Conservation (phyloP, 2,888 invertebrate genomes). For the Lycocerus yunnanus region DNA sequence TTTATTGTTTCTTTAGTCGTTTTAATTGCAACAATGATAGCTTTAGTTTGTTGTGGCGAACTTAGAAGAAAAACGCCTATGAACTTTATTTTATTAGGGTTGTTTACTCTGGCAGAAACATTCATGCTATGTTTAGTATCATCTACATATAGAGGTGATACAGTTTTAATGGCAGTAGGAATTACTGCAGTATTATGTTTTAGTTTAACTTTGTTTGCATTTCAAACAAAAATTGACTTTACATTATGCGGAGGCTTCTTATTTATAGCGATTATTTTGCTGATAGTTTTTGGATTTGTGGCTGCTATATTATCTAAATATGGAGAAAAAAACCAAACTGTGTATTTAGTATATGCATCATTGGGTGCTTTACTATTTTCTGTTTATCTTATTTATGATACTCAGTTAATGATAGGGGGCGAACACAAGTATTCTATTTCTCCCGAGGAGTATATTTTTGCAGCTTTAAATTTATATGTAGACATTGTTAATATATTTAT, state of each 20-base stretch:
- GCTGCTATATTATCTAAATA: conserved; percentile 55
- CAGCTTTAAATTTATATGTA: conserved; percentile 85
- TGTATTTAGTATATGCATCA: conserved; percentile 79
- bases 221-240: conserved; percentile 91
- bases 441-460: conserved; percentile 94
- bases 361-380: conserved; percentile 88
- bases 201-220: conserved; percentile 86
- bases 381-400: conserved; percentile 87
- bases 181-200: conserved; percentile 85
- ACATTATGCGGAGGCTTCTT: conserved; percentile 79
- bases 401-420: conserved; percentile 92
- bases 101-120: conserved; percentile 84
- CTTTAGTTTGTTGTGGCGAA: conserved; percentile 84
- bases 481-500: conserved; percentile 90
- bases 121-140: conserved; percentile 78
- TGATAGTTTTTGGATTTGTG: conserved; percentile 80
- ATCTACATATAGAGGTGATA: conserved; percentile 60
- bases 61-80: conserved; percentile 83
- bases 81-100: conserved; percentile 84
- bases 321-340: conserved; percentile 55
- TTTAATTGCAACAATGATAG: conserved; percentile 73
- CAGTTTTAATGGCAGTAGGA: conserved; percentile 84
- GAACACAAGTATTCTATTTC: conserved; percentile 90
- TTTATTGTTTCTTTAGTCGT: conserved; percentile 55
- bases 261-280: conserved; percentile 74